phyloP scores from a whole-genome alignment of 2,888 invertebrate genomes.

The Callyntrura guangdongensis region DNA sequence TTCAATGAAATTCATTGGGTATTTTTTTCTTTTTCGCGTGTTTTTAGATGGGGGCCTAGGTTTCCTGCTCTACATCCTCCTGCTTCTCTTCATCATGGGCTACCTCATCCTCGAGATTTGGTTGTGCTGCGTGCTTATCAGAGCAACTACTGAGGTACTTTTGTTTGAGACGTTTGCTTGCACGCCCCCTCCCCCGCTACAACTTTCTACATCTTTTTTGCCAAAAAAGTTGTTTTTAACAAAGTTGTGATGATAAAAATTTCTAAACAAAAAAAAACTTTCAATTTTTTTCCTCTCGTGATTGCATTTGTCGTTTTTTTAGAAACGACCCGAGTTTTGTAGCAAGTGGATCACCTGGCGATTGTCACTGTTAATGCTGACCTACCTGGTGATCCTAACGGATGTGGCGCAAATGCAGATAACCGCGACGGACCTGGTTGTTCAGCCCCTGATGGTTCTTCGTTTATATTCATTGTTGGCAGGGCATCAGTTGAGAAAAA shows the following conservation, averaged over 20 bases:
- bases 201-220: constrained; percentile 28
- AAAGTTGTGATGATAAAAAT: background rate
- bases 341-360: constrained; percentile 78
- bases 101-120: constrained; percentile 80
- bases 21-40: background rate
- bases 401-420: constrained; percentile 81
- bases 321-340: constrained; percentile 78
- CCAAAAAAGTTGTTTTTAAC: background rate
- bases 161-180: no score
- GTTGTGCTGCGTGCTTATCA: constrained; percentile 78
- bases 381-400: constrained; percentile 71
- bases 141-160: constrained; percentile 79
- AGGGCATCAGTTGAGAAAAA: constrained; percentile 76
- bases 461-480: constrained; percentile 79
- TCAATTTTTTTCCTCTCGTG: constrained; percentile 3
- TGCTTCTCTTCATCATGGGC: constrained; percentile 73
- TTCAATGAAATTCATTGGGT: background rate
- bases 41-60: constrained; percentile 68
- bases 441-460: constrained; percentile 76
- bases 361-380: constrained; percentile 72
- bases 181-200: background rate
- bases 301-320: constrained; percentile 23
- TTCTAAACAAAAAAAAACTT: background rate
- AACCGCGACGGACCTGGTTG: constrained; percentile 76
- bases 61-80: constrained; percentile 74